phyloP scores from a whole-genome alignment of 2,797 vertebrate species.

The Sebastes melanostomus region DNA sequence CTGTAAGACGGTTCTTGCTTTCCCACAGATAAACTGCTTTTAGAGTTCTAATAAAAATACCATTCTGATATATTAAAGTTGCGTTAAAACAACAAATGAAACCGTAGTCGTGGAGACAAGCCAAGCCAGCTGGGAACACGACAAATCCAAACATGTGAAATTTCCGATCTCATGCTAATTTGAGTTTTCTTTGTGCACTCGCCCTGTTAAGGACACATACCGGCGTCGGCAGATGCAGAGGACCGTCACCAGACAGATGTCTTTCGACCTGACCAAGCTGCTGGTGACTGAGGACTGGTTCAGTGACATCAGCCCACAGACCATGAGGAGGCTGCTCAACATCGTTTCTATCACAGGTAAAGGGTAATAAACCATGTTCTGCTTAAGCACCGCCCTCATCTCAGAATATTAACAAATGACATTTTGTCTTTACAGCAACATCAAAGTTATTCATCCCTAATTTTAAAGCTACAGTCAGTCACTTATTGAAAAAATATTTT shows the following conservation, averaged over 20 bases:
- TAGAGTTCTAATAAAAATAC: neutral
- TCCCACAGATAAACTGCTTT: neutral
- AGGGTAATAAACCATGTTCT: neutral
- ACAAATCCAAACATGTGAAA: neutral
- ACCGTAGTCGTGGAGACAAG: neutral
- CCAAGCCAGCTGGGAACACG: neutral
- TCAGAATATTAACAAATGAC: neutral
- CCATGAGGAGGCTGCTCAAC: constrained; percentile 96
- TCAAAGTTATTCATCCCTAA: neutral
- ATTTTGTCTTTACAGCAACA: neutral
- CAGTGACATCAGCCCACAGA: constrained; percentile 99
- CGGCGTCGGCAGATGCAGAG: constrained; percentile 95
- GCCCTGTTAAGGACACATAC: constrained; percentile 90
- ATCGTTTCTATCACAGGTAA: constrained; percentile 97
- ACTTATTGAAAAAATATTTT: no score
- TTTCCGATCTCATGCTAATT: neutral
- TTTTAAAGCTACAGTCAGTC: neutral
- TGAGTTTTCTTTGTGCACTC: neutral
- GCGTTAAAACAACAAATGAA: neutral
- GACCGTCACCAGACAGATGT: constrained; percentile 95
- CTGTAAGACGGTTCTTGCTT: neutral
- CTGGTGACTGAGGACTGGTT: constrained; percentile 99
- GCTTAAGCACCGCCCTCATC: neutral
- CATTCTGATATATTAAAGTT: neutral
- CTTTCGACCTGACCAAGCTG: constrained; percentile 96